These are phyloP conservation scores for Oryzias dopingdopingensis DNA, from an alignment of 2,797 vertebrate genomes.

Conservation along the genomic window DNA sequence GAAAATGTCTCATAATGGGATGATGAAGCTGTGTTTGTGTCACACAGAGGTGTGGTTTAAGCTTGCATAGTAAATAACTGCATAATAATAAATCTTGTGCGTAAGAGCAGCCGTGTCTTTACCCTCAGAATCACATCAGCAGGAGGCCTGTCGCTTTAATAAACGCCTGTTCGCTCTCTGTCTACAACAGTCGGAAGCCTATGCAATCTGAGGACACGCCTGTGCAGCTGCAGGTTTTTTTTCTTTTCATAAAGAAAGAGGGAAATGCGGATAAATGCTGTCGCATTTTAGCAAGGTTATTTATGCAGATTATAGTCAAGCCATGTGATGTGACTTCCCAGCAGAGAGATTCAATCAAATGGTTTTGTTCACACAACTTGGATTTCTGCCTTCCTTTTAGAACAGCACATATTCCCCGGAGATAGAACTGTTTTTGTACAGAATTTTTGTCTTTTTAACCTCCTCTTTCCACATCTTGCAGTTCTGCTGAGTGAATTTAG, in stretches of 20 bases:
- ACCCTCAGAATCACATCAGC: no score
- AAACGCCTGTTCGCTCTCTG: no score
- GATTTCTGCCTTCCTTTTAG: constrained; percentile 16
- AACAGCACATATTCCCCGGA: background rate
- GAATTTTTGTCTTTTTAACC: background rate
- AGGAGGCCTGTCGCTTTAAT: no score
- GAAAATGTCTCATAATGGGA: background rate
- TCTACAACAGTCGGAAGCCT: no score
- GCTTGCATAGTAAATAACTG: no score
- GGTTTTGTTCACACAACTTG: constrained; percentile 19
- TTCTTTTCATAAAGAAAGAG: constrained; percentile 8
- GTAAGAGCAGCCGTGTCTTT: no score
- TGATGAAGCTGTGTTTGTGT: no score
- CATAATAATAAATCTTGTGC: no score
- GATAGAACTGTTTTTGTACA: constrained; percentile 25
- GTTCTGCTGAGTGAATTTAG: constrained; percentile 51
- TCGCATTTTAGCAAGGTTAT: constrained; percentile 1
- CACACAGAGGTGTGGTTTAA: no score
- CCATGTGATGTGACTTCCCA: constrained; percentile 8
- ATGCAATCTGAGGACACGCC: no score
- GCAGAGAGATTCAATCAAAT: constrained; percentile 19
- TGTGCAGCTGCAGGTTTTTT: background rate
- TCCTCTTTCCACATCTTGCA: constrained; percentile 31
- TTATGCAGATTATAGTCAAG: constrained; percentile 2
- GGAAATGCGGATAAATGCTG: background rate